A percentile compares a stretch with the other conserved stretches of the same genome.
Conservation (phyloP, 2,797 vertebrate genomes). For the Muraenolepis orangiensis region DNA sequence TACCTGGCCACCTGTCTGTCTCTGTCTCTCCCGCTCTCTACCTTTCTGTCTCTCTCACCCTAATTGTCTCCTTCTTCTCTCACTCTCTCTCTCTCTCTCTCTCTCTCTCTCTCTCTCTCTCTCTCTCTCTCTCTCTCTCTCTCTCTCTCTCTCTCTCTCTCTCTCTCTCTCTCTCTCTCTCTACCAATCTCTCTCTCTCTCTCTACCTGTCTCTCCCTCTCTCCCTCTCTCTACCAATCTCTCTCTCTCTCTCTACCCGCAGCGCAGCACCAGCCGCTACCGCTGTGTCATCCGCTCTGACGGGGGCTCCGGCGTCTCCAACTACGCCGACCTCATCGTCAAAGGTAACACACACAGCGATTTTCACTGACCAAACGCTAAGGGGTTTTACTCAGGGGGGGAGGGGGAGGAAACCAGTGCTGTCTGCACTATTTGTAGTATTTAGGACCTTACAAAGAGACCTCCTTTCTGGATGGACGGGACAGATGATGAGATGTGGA, state of each 20-base stretch:
- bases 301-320: conserved; percentile 91
- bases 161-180: background rate
- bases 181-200: background rate
- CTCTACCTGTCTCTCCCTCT: background rate
- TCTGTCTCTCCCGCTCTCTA: too few relatives aligned
- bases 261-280: conserved; percentile 90
- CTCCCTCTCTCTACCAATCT: background rate
- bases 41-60: too few relatives aligned
- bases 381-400: background rate
- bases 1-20: background rate
- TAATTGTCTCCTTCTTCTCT: too few relatives aligned
- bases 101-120: background rate
- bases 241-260: conserved; percentile 28
- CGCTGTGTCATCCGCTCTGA: conserved; percentile 93
- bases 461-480: too few relatives aligned
- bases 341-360: conserved; percentile 55
- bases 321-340: conserved; percentile 91
- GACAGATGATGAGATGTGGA: too few relatives aligned
- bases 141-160: background rate
- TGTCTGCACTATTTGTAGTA: too few relatives aligned
- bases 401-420: too few relatives aligned
- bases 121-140: background rate
- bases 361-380: background rate
- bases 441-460: too few relatives aligned
- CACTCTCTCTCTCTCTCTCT: background rate